Base-by-base conservation (phyloP, 2,888 invertebrate species). In the Drosophila demipolita region DNA sequence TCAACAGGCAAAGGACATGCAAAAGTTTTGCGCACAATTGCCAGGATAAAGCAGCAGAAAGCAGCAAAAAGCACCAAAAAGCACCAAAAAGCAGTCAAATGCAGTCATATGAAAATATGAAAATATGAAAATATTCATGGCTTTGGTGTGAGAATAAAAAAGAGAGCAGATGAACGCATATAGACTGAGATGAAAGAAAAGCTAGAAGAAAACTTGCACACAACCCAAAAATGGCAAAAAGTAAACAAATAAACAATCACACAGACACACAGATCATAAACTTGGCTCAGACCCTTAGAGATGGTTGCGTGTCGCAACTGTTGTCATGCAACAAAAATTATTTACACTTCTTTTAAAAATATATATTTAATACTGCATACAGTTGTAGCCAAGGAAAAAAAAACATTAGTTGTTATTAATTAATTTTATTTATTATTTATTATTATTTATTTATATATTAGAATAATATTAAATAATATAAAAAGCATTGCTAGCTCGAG, bases 161-260 rank as follows among this genome's bases (percentile, higher is more conserved):
- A 36, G 50, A 53, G 32, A 68, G 50, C 42, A 65, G 66, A 53
- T 52, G 64, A 69, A 55, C 45, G 15, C 50, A 58, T 32, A 53
- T 26, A 66, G 32, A 73, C 50, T 55, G 64, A 65, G 53, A 59
- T 60, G 63, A 68, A 73, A 73, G 68, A 66, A 45, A 73, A 74
- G 50, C 78, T 55, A 8, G 48, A 73, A 68, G 78, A 66, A 85
- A 83, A 77, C 86, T 83, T 66, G 53, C 68, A 59, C 63, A 80
- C 83, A 85, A 68, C 66, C 76, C 88, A 84, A 89, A 85, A 85
- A 87, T 84, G 85, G 85, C 87, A 82, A 87, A 85, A 89, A 85
- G 88, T 82, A 85, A 85, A 89, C 85, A 85, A 89, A 85, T 87
- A 85, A 89, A 89, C 84, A 50, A 15, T 23, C n/a, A 87, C 66